A percentile compares a stretch with the other conserved stretches of the same genome.
Conservation (phyloP, 2,888 invertebrate genomes). For the Chalcosyrphus nemorum region DNA sequence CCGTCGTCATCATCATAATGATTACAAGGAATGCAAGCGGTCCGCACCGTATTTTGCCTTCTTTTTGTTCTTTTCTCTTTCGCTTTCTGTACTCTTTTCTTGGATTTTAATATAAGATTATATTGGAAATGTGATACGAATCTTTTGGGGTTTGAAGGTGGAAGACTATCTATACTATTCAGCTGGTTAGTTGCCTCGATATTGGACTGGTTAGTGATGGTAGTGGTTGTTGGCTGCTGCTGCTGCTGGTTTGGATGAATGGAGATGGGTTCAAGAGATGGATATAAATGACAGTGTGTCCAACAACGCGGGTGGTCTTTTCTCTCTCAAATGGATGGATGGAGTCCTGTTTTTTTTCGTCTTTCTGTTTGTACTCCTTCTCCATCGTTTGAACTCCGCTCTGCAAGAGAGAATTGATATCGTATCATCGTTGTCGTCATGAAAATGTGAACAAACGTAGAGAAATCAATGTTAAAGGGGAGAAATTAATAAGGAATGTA, state of each 20-base stretch:
- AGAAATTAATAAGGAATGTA: conserved; percentile 38
- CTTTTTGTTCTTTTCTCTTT: conserved; percentile 22
- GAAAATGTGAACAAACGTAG: conserved; percentile 21
- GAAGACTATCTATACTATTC: conserved; percentile 43
- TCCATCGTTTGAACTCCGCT: conserved; percentile 14
- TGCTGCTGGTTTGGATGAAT: conserved; percentile 53
- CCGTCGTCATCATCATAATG: conserved; percentile 48
- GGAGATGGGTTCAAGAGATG: conserved; percentile 48
- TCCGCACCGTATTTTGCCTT: conserved; percentile 8
- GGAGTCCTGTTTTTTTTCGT: conserved; percentile 8
- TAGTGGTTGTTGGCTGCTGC: conserved; percentile 8
- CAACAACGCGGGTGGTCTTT: conserved; percentile 65
- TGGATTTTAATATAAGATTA: conserved; percentile 72
- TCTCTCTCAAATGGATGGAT: conserved; percentile 21
- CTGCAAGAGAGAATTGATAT: conserved; percentile 23
- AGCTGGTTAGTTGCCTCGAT: conserved; percentile 37
- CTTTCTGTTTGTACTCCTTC: neutral
- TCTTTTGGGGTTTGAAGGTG: conserved; percentile 62
- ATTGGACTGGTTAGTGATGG: conserved; percentile 25
- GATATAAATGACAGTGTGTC: conserved; percentile 58
- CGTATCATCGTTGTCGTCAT: conserved; percentile 8
- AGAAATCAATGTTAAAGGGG: conserved; percentile 35
- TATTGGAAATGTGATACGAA: conserved; percentile 73
- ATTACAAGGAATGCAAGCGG: conserved; percentile 63
- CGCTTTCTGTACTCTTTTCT: conserved; percentile 15